Evolutionary conservation across 2,797 vertebrate genomes (phyloP), one percentile per base, ranked within the genome.

Genomic region (Cirrhinus mrigala): DNA sequence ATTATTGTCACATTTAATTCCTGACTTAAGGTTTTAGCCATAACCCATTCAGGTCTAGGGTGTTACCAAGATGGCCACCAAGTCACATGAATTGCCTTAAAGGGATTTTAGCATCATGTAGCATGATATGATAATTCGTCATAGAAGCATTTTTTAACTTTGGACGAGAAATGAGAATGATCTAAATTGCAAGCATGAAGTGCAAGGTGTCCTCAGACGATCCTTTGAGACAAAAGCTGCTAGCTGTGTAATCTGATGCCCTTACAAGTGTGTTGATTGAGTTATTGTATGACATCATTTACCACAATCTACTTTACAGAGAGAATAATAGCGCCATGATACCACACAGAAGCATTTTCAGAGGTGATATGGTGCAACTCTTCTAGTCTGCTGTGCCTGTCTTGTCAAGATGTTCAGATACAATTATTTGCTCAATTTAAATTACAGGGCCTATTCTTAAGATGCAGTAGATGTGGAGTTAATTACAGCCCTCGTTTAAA

Each of bases 201-300:
- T 33, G 33, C n/a, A 24, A 48, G 40, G 16, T 82, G 68, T 79
- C 11, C 15, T 73, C 27, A 40, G 68, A 62, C 20, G 18, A 77
- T 84, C 22, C 73, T 84, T 22, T 16, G 11, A 83, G 82, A 77
- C 4, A 29, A 56, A 46, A 24, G 33, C 33, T 27, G 48, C 73
- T 56, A 68, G 48, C 27, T 68, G 75, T 69, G 83, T 58, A 84
- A 84, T 84, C 27, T 46, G 83, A 84, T 84, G 64, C 83, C 74
- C 24, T 56, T 78, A 60, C 4, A 58, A 78, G n/a, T 48, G 52
- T 46, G 33, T 20, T 78, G 64, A 85, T 85, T 62, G 76, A 79
- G 66, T 79, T 79, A 85, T 60, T 50, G 54, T 20, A 62, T 79
- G 76, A 79, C 83, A 73, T 79, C 40, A 79, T 85, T 79, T 62